Evolutionary conservation across 2,888 invertebrate species (phyloP).

Genomic region (Zygaena filipendulae): DNA sequence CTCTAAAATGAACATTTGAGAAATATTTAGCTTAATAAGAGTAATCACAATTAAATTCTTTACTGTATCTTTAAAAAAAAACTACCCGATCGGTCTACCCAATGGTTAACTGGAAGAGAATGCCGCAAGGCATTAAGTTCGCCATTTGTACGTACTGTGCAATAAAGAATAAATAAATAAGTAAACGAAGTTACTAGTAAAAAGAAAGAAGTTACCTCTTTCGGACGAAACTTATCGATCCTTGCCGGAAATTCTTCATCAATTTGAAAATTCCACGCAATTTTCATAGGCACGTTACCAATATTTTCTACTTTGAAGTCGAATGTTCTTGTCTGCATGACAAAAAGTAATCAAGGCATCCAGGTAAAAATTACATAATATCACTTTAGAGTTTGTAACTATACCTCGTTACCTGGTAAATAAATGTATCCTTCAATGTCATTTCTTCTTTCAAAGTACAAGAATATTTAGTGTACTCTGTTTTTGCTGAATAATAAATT

Average conservation of each 20-base stretch:
- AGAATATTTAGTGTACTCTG: conserved; percentile 60
- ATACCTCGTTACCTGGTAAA: conserved; percentile 60
- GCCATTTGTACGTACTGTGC: no score
- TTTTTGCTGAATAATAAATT: conserved; percentile 55
- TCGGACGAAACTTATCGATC: conserved; percentile 29
- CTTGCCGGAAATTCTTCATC: conserved; percentile 50
- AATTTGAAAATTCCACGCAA: conserved; percentile 43
- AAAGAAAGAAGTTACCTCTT: conserved; percentile 22
- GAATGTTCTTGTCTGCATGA: conserved; percentile 35
- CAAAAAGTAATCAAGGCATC: conserved; percentile 8
- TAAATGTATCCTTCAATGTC: conserved; percentile 62
- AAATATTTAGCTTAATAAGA: no score
- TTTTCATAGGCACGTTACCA: conserved; percentile 48
- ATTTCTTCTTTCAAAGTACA: conserved; percentile 46
- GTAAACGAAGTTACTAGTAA: no score
- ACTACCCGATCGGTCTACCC: no score
- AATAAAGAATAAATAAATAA: no score
- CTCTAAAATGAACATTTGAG: no score
- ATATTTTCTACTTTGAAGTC: conserved; percentile 40
- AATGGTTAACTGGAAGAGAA: no score
- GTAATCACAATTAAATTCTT: no score
- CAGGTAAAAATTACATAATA: no score
- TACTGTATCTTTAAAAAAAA: no score
- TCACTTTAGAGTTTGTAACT: no score
- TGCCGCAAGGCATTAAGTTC: no score